Evolutionary conservation across 2,113 vertebrate genomes (phyloP).

Genomic region (Plecotus auritus): DNA sequence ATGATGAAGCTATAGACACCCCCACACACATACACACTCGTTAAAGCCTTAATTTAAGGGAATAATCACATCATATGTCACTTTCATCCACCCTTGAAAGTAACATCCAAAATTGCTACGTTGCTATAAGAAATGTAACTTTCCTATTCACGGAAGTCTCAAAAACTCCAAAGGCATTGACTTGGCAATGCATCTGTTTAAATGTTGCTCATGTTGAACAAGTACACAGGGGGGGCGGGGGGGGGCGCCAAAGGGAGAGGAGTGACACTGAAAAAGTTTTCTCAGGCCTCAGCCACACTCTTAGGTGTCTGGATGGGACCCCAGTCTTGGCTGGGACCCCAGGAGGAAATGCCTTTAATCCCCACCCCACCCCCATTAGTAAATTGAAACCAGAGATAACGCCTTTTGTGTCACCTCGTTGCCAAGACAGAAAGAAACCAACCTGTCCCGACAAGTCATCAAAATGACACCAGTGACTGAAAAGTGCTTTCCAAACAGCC

Average conservation of each 20-base stretch:
- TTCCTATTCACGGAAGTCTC: background rate
- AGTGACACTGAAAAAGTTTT: background rate
- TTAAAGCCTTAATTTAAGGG: background rate
- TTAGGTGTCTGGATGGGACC: background rate
- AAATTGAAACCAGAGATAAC: background rate
- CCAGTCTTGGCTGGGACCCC: background rate
- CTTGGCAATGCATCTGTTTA: background rate
- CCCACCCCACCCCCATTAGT: background rate
- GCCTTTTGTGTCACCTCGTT: background rate
- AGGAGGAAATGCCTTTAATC: background rate
- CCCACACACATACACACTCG: too few relatives aligned
- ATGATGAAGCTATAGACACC: background rate
- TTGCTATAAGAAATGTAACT: background rate
- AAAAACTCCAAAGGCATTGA: background rate
- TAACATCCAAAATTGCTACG: background rate
- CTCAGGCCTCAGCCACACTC: background rate
- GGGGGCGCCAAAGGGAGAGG: background rate
- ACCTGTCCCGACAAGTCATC: background rate
- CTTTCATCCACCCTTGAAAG: background rate
- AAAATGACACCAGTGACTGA: background rate
- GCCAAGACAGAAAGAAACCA: background rate
- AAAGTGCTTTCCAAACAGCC: background rate
- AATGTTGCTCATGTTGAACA: background rate
- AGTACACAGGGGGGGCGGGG: accelerated
- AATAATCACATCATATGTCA: background rate